Conservation (phyloP, 2,888 invertebrate genomes). For the Bombylius discolor region DNA sequence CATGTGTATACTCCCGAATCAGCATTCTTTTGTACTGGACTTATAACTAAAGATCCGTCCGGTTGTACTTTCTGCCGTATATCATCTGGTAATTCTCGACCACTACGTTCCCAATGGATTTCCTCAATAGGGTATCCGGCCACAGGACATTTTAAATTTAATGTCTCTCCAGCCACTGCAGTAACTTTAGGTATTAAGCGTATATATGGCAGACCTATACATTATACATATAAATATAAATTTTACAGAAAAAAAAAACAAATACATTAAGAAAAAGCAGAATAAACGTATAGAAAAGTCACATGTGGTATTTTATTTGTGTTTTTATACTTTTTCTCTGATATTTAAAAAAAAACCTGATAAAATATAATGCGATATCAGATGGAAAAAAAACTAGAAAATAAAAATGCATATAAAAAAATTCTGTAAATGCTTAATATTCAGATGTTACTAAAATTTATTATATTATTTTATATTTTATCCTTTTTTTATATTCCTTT, state of each 20-base stretch:
- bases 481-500: no score
- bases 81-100: conserved; percentile 62
- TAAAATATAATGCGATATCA: no score
- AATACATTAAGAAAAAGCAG: background rate
- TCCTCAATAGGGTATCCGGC: conserved; percentile 71
- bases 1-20: conserved; percentile 72
- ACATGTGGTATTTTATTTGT: no score
- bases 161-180: conserved; percentile 62
- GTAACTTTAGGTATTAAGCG: conserved; percentile 68
- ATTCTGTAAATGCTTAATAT: no score
- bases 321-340: no score
- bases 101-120: conserved; percentile 65
- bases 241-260: conserved; percentile 2
- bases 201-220: conserved; percentile 60
- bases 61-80: conserved; percentile 59
- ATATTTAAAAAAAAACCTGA: no score
- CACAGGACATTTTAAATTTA: conserved; percentile 65
- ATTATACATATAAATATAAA: background rate
- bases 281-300: background rate
- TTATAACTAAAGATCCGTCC: conserved; percentile 62
- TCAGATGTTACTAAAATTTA: no score
- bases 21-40: conserved; percentile 58
- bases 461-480: no score
- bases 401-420: no score
- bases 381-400: no score